Evolutionary conservation across 1,140 invertebrate species (phyloP).

Genomic region (Meloidogyne exigua): DNA sequence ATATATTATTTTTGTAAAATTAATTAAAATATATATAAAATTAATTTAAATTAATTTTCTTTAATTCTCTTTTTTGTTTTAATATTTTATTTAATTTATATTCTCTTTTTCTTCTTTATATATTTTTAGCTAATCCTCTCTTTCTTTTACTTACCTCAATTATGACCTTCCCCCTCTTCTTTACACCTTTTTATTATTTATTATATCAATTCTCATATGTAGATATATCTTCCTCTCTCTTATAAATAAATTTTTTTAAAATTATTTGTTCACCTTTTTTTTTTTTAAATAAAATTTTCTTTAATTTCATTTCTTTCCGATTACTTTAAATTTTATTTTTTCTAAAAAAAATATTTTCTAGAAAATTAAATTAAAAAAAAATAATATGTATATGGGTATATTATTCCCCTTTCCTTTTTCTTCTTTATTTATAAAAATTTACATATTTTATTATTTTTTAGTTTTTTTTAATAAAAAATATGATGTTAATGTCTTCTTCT

Average conservation of each 20-base stretch:
- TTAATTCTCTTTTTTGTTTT: too few relatives aligned
- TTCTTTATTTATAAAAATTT: background rate
- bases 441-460: background rate
- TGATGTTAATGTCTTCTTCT: background rate
- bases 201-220: too few relatives aligned
- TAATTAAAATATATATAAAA: too few relatives aligned
- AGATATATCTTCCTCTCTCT: background rate
- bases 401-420: background rate
- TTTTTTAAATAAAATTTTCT: background rate
- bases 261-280: conserved; percentile 5
- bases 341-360: background rate
- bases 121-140: too few relatives aligned
- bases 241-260: background rate
- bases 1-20: background rate
- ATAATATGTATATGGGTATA: background rate
- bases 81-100: too few relatives aligned
- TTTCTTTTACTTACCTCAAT: too few relatives aligned
- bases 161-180: too few relatives aligned
- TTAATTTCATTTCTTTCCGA: background rate
- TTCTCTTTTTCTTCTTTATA: too few relatives aligned
- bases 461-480: background rate
- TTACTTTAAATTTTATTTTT: background rate
- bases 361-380: too few relatives aligned
- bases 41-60: too few relatives aligned
- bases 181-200: too few relatives aligned